Base-by-base conservation (phyloP, 2,888 invertebrate genomes). In the Drosophila borborema region DNA sequence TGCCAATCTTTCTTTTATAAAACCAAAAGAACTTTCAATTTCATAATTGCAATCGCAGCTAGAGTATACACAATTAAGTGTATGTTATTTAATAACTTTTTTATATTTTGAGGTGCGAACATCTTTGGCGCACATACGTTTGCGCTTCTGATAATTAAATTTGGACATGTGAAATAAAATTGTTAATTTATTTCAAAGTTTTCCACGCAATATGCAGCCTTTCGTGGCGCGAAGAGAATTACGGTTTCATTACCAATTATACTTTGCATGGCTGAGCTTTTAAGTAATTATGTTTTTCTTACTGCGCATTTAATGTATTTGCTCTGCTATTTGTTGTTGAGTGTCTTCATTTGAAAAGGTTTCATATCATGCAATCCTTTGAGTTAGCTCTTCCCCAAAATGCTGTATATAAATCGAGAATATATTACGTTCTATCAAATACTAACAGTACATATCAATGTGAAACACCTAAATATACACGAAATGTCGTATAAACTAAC, bases 401-500 rank as follows among this genome's bases (percentile, higher is more conserved):
- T 48, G 54, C 72, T 89, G 86, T 89, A 86, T 64, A 81, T 84
- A 88, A 48, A 68, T 74, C 56, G 53, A 65, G 56, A 60, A 77
- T 70, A 70, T 41, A 65, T 62, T 76, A 75, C 59, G 72, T 77
- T 81, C 69, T 74, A 81, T 74, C 72, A 76, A 86, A 82, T 86
- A 89, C 75, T 80, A 91, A 90, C 90, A 89, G 89, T 88, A 92
- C 92, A 92, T 92, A 92, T 92, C 92, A 92, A 86, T 83, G 81
- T 82, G 89, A 91, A n/a, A 92, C 92, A 92, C 92, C 92, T 92
- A 91, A 87, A 84, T 82, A 82, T 89, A 89, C 87, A 89, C 80
- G 78, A 46, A 70, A 71, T 40, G 49, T 60, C 64, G 66, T 77
- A 76, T 58, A 46, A 76, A 76, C 70, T 62, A 69, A 69, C 64